Evolutionary conservation across 2,797 vertebrate species (phyloP).

Genomic region (Morelia viridis): DNA sequence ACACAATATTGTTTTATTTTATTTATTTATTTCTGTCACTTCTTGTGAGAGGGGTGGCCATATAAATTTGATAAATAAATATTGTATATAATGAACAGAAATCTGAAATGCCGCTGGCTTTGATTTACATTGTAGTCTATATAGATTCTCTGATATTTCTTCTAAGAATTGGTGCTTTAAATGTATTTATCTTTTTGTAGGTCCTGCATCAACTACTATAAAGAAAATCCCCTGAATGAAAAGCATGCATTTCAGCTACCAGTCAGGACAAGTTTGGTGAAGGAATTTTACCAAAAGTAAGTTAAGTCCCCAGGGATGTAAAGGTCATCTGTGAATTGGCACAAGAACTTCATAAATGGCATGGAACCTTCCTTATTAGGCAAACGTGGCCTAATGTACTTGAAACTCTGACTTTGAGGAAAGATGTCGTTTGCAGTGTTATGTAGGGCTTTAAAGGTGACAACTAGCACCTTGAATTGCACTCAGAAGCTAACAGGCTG

Average conservation of each 20-base stretch:
- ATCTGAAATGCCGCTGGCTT: neutral
- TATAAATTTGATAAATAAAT: neutral
- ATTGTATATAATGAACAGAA: neutral
- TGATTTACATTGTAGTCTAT: neutral
- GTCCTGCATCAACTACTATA: conserved; percentile 91
- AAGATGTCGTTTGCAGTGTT: neutral
- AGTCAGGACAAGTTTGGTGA: conserved; percentile 83
- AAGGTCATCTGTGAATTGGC: neutral
- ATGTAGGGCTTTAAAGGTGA: neutral
- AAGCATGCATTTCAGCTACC: conserved; percentile 88
- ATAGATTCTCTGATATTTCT: neutral
- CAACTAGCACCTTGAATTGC: neutral
- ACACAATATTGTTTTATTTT: no score
- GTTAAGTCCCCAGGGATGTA: conserved; percentile 19
- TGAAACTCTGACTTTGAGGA: neutral
- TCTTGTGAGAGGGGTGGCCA: neutral
- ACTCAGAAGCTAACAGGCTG: neutral
- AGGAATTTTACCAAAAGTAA: conserved; percentile 90
- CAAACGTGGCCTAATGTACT: neutral
- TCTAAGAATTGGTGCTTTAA: neutral
- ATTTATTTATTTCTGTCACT: no score
- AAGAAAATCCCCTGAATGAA: conserved; percentile 84
- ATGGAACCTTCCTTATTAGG: neutral
- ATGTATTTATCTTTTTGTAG: conserved; percentile 65
- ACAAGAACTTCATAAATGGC: neutral